These are phyloP conservation scores for Thinocorus orbignyianus DNA, from an alignment of 2,113 vertebrate genomes.

Conservation along the genomic window DNA sequence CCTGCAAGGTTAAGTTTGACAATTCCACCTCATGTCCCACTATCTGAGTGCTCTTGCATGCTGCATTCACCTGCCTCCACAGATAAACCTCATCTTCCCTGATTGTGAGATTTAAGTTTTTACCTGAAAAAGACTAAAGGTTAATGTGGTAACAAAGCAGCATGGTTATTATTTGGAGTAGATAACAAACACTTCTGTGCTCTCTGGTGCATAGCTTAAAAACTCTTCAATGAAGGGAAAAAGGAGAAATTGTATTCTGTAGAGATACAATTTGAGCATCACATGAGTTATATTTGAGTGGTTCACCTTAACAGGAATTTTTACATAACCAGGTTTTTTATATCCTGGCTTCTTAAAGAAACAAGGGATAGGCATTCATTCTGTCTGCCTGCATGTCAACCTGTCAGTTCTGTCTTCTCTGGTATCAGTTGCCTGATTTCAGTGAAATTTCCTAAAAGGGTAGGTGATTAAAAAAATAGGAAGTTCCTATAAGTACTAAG, in stretches of 20 bases:
- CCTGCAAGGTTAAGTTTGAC: slow-evolving; percentile 22
- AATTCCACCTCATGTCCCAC: not conserved
- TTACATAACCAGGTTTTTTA: not conserved
- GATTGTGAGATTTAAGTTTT: slow-evolving; percentile 7
- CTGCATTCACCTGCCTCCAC: not conserved
- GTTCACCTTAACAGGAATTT: not conserved
- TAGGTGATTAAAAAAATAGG: not conserved
- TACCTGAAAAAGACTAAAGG: slow-evolving; percentile 25
- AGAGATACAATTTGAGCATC: not conserved
- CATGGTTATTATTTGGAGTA: slow-evolving; percentile 22
- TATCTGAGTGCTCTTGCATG: not conserved
- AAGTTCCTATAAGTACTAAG: not conserved
- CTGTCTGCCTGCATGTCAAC: not conserved
- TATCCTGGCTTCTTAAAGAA: not conserved
- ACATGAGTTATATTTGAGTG: not conserved
- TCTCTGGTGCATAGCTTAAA: not conserved
- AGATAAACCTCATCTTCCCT: slow-evolving; percentile 28
- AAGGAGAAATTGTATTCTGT: not conserved
- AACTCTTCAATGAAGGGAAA: not conserved
- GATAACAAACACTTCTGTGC: slow-evolving; percentile 31
- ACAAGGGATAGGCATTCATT: not conserved
- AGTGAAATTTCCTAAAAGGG: not conserved
- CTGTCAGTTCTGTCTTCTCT: not conserved
- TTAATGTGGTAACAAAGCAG: slow-evolving; percentile 49
- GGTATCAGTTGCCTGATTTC: not conserved